These are phyloP conservation scores for Hylyphantes graminicola DNA, from an alignment of 1,140 invertebrate species.

Conservation along the genomic window DNA sequence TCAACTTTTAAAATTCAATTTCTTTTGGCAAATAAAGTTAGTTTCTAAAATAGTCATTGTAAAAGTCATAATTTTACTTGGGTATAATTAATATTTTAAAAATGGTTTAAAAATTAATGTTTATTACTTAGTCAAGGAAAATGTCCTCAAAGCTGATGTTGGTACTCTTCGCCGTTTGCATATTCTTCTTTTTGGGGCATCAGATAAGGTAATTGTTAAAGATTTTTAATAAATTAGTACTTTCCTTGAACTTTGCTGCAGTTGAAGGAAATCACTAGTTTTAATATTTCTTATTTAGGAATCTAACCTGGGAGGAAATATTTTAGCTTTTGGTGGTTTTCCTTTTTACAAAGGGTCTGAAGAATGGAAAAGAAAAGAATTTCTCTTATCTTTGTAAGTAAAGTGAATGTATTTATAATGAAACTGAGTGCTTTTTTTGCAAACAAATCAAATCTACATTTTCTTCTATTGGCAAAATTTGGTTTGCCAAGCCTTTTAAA, in stretches of 20 bases:
- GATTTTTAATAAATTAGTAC: background rate
- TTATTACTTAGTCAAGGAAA: constrained; percentile 35
- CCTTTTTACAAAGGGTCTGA: constrained; percentile 50
- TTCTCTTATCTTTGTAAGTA: constrained; percentile 51
- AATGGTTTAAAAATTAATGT: background rate
- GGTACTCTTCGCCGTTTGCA: constrained; percentile 40
- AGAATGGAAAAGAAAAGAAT: constrained; percentile 50
- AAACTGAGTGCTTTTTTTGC: too few relatives aligned
- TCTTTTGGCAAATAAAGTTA: too few relatives aligned
- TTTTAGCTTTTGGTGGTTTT: constrained; percentile 57
- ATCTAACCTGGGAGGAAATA: constrained; percentile 49
- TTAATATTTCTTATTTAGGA: constrained; percentile 15
- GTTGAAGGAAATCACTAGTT: background rate
- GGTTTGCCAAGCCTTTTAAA: too few relatives aligned
- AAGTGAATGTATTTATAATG: too few relatives aligned
- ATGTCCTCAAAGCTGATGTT: constrained; percentile 32
- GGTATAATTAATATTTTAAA: too few relatives aligned
- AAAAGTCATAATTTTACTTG: too few relatives aligned
- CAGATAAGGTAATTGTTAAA: constrained; percentile 41
- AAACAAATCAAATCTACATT: too few relatives aligned
- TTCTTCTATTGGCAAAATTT: too few relatives aligned
- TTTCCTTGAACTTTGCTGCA: background rate
- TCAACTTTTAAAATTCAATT: too few relatives aligned
- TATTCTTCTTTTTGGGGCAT: constrained; percentile 50
- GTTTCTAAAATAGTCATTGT: too few relatives aligned